These are phyloP conservation scores for Erythrocebus patas DNA, from an alignment of 2,113 vertebrate genomes.

Conservation along the genomic window DNA sequence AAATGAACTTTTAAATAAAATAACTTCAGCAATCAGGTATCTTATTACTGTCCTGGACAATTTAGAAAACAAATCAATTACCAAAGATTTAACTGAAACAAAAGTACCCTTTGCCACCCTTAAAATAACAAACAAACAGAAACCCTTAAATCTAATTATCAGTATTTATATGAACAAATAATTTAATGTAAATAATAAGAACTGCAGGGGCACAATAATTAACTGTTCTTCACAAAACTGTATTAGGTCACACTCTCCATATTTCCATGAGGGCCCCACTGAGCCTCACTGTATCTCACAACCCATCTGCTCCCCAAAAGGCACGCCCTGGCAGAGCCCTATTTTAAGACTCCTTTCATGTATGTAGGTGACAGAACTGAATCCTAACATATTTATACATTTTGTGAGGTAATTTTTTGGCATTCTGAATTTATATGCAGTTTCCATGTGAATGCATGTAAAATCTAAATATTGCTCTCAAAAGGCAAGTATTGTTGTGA, in stretches of 20 bases:
- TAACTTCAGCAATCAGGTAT: neutral
- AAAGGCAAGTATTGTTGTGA: neutral
- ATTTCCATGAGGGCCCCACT: neutral
- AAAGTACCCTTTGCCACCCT: neutral
- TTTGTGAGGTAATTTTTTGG: neutral
- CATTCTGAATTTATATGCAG: neutral
- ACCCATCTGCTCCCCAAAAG: neutral
- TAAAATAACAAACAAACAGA: neutral
- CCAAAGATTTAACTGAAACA: neutral
- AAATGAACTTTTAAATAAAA: neutral
- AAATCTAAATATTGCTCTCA: neutral
- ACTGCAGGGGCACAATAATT: neutral
- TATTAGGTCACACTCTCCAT: neutral
- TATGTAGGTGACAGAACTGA: neutral
- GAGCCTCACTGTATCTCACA: neutral
- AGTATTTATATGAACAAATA: neutral
- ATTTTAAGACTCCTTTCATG: neutral
- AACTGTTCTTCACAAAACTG: neutral
- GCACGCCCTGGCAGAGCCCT: neutral
- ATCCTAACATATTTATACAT: neutral
- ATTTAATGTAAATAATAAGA: neutral
- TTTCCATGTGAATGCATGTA: neutral
- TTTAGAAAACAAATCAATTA: constrained; percentile 2
- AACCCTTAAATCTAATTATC: neutral
- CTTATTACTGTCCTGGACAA: neutral